Percentiles rank a stretch among this genome's conserved stretches.
Conservation (phyloP, 2,113 vertebrate species). For the Pomatostomus ruficeps region DNA sequence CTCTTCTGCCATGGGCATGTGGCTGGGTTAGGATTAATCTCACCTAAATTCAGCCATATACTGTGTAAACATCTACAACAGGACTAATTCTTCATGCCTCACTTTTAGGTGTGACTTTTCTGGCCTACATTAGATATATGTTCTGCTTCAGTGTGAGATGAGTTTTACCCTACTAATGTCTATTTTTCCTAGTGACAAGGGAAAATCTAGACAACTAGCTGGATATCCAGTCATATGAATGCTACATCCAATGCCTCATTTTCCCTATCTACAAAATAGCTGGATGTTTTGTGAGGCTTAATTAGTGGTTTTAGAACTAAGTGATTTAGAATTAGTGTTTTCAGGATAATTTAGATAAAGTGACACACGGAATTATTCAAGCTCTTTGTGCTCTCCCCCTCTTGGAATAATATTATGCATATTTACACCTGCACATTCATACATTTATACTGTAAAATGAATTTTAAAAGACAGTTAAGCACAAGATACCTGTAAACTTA, state of each 20-base stretch:
- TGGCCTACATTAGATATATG: neutral
- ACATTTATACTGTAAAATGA: neutral
- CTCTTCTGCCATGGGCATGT: neutral
- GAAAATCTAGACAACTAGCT: neutral
- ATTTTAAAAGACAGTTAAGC: neutral
- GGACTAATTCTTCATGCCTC: neutral
- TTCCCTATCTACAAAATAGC: neutral
- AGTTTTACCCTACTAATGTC: neutral
- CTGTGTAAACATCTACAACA: neutral
- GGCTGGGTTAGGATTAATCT: neutral
- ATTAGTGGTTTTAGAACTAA: neutral
- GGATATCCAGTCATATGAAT: neutral
- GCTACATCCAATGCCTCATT: neutral
- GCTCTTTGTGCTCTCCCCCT: neutral
- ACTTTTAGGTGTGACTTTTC: neutral
- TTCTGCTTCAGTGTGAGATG: neutral
- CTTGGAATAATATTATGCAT: neutral
- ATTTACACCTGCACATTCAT: neutral
- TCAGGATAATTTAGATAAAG: neutral
- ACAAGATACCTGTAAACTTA: constrained; percentile 7
- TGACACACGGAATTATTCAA: neutral
- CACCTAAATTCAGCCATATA: neutral
- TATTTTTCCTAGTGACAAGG: neutral
- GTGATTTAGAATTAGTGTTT: neutral
- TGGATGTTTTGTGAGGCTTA: neutral